Conservation (phyloP, 2,888 invertebrate species). For the Dicyrtomina minuta region DNA sequence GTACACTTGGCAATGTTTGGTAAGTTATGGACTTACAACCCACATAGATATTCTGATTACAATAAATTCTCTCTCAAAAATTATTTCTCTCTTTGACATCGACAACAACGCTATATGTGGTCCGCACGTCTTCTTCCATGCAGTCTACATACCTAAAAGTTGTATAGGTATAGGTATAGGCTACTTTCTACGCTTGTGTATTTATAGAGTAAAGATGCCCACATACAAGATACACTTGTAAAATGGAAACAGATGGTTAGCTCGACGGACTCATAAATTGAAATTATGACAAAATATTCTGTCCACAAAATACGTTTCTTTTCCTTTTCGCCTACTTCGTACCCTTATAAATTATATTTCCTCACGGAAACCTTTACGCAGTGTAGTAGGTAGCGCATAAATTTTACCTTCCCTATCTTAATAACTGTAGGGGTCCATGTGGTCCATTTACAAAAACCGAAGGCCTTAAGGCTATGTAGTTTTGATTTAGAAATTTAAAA, state of each 20-base stretch:
- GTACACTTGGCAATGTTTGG: neutral
- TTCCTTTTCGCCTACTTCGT: neutral
- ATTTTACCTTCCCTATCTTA: neutral
- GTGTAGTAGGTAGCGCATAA: neutral
- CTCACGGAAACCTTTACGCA: too few species aligned
- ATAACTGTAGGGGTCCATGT: neutral
- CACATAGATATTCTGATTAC: too few species aligned
- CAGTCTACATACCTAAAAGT: neutral
- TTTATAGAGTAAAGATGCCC: too few species aligned
- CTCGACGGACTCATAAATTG: constrained; percentile 1
- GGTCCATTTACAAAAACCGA: too few species aligned
- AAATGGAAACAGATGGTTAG: constrained; percentile 6
- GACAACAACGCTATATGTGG: neutral
- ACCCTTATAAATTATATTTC: neutral
- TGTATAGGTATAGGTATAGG: too few species aligned
- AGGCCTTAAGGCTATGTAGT: too few species aligned
- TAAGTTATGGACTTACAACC: neutral
- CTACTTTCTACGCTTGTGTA: too few species aligned
- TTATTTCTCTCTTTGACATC: neutral
- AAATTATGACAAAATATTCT: neutral
- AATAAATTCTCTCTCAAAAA: neutral
- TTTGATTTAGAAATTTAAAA: too few species aligned
- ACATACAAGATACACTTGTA: too few species aligned
- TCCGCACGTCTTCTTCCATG: neutral
- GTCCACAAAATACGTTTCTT: neutral